Base-by-base conservation (phyloP, 2,797 vertebrate species). In the Emys orbicularis region DNA sequence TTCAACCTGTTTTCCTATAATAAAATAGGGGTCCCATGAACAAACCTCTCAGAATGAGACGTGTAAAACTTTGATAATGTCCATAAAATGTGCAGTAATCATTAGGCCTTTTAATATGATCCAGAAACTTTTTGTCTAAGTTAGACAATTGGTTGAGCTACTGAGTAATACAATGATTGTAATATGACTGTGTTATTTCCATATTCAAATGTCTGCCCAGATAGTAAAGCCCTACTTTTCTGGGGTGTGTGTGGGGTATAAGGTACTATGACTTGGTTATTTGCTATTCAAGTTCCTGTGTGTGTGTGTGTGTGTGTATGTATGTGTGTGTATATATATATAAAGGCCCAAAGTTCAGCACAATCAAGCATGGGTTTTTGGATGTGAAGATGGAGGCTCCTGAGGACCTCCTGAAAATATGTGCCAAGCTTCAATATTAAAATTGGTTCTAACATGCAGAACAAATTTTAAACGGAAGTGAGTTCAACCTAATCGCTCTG, bases 371-470 rank as follows among this genome's bases (percentile, higher is more conserved):
- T 19, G 7, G 15, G 34, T 65, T 65, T 72, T 72, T 12, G n/a
- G 19, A 37, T 68, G 65, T 68, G n/a, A 68, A 68, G 61, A 65
- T 18, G n/a, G 18, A 37, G 5, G 34, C 47, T 4, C 29, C 1
- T 10, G 1, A 0, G n/a, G 41, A 23, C 53, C 90, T 76, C 23
- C n/a, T 76, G 80, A 21, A n/a, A 31, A 79, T 11, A 11, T 12
- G 23, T 50, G 3, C 6, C 23, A 52, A 11, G 3, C 5, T 31
- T 0, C 5, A 12, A 31, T 29, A 2, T 34, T 85, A 16, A 41
- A 52, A 34, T 8, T 6, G 0, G 2, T 0, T 37, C 1, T 23
- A 0, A 85, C 59, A 5, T 1, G 7, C 0, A 1, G 56, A 31
- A 18, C 54, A 13, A 4, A 9, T 52, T 25, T 49, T 15, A 77